Evolutionary conservation across 2,797 vertebrate genomes (phyloP), one percentile per base, ranked within the genome.

Genomic region (Scolopax bukidnonensis): DNA sequence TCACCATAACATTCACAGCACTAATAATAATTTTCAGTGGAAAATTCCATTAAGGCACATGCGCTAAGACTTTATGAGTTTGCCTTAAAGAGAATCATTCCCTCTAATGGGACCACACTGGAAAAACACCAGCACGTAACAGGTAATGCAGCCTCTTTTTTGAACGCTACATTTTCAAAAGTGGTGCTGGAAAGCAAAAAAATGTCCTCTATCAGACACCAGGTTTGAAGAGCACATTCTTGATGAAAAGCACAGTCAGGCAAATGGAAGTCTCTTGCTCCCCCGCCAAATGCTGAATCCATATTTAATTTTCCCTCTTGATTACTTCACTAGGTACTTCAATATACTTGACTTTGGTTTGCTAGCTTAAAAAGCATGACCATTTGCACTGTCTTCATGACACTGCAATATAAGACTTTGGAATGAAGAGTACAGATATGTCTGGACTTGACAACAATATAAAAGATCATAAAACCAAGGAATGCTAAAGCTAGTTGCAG

Each of bases 61-160:
- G 10, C 8, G 8, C n/a, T 73, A 59, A 79, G 27, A 11, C 71
- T 70, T 64, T 30, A 59, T 0, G 0, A 27, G 18, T 77, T 27
- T 56, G 54, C 53, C 47, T 89, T 64, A 27, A 50, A 69, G 9
- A 63, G 36, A 84, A 56, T 16, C 19, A 68, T 33, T 47, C 10
- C n/a, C 16, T 65, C 25, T 19, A 32, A 11, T 0, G 4, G 30
- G 17, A 45, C 59, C 28, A 65, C 11, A 8, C 4, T 4, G 6
- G 15, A 48, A 90, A 84, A n/a, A 5, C 32, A 87, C 74, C 25
- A 70, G 48, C 21, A 68, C 9, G 0, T 10, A 74, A 32, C 9
- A 67, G 7, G 15, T 24, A 68, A 60, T 2, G 5, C 15, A 47
- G 36, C 3, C 41, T 54, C 50, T 54, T 85, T 33, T 63, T 27